These are phyloP conservation scores for Apostichopus japonicus DNA, from an alignment of 35 echinoderm and acorn worm genomes.

Conservation along the genomic window DNA sequence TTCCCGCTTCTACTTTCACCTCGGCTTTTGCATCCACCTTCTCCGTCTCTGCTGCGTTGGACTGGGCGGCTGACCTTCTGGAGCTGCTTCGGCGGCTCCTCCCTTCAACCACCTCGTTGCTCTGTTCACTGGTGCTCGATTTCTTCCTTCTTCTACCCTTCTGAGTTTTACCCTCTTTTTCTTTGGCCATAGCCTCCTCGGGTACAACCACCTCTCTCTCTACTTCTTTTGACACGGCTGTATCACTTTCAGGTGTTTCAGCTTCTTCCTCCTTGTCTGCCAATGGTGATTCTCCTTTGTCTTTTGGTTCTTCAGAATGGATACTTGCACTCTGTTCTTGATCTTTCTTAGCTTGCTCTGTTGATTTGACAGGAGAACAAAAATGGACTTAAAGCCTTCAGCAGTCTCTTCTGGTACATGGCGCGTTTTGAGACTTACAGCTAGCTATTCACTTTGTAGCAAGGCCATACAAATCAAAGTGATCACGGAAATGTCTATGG, in stretches of 20 bases:
- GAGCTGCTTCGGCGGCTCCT: neutral
- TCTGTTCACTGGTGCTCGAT: slow-evolving; percentile 42
- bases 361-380: neutral
- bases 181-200: slow-evolving; percentile 2
- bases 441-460: no score
- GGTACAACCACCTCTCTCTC: neutral
- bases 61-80: neutral
- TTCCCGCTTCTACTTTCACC: neutral
- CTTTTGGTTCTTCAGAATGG: neutral
- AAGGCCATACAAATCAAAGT: no score
- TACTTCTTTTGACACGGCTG: neutral
- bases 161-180: neutral
- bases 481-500: no score
- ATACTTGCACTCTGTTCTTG: neutral
- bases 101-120: slow-evolving; percentile 18
- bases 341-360: slow-evolving; percentile 25
- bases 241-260: neutral
- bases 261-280: neutral
- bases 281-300: neutral
- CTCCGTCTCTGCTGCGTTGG: slow-evolving; percentile 8
- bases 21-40: slow-evolving; percentile 6
- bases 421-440: no score
- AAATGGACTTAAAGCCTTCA: neutral
- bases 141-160: slow-evolving; percentile 28
- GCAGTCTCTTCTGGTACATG: neutral